Evolutionary conservation across 2,888 invertebrate species (phyloP), one percentile per base, ranked within the genome.

Genomic region (Thereva nobilitata): DNA sequence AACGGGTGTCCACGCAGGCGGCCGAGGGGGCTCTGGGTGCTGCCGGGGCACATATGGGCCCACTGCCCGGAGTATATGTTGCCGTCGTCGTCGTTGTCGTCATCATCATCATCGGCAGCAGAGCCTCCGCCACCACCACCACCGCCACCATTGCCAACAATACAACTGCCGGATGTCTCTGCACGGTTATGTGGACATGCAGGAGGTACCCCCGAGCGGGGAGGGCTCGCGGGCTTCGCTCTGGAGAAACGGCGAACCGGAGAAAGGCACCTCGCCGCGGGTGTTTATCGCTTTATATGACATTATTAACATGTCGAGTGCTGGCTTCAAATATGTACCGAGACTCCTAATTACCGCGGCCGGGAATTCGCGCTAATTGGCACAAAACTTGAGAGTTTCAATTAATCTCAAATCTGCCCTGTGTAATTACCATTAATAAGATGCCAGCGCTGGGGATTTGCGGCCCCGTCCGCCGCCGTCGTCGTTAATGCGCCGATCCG

Each of bases 351-450:
- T 72, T 72, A 72, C 72, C 71, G 69, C 68, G 68, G 67, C 71
- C 68, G 70, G 69, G 71, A 71, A 71, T 72, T 71, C 69, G 70
- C 72, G 71, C 72, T 72, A 72, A 72, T 72, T 72, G 72, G 72
- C 72, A 71, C 71, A 72, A 70, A 72, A 72, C 72, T 72, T 71
- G 71, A 71, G 69, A 71, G 70, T 72, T 72, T 72, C 72, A 71
- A 72, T 72, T 72, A 70, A 71, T 59, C 59, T 23, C 59, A 47
- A 59, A 59, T 59, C 59, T 59, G 59, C 59, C 47, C 49, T 40
- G 44, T 44, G 49, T 59, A 47, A 59, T 59, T 59, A 59, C 40
- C 59, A 59, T 59, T 59, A 59, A 59, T 59, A 37, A 59, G 47
- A 23, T 23, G 23, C 23, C 23, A 23, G 23, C 23, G 23, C 23